phyloP scores from a whole-genome alignment of 1,140 invertebrate species.

The Coboldia fuscipes region DNA sequence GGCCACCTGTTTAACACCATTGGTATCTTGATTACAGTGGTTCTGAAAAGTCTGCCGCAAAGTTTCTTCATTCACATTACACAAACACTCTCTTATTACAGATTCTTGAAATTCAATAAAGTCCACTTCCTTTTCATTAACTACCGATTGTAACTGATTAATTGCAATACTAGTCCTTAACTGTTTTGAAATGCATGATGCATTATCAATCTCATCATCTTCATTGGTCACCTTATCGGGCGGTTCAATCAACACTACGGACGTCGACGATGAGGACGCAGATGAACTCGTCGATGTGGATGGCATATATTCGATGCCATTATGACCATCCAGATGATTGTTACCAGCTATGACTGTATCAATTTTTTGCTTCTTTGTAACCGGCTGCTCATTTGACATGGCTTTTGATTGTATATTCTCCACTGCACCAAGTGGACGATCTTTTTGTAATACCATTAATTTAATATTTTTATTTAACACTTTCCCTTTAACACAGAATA shows the following conservation, averaged over 20 bases:
- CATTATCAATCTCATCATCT: too few relatives aligned
- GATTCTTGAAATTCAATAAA: constrained; percentile 31
- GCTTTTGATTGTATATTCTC: constrained; percentile 6
- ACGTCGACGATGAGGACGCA: neutral
- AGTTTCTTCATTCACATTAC: constrained; percentile 44
- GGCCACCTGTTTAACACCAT: constrained; percentile 26
- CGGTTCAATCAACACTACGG: too few relatives aligned
- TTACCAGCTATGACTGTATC: constrained; percentile 13
- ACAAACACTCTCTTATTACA: constrained; percentile 50
- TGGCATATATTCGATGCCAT: neutral
- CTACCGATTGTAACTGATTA: too few relatives aligned
- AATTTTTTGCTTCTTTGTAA: constrained; percentile 49
- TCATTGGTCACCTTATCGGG: too few relatives aligned
- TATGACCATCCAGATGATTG: neutral
- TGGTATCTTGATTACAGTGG: constrained; percentile 26
- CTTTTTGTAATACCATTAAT: constrained; percentile 7
- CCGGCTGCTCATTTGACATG: constrained; percentile 45
- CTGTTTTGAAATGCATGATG: too few relatives aligned
- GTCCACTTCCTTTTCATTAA: constrained; percentile 10
- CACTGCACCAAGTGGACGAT: constrained; percentile 10
- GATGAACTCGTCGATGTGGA: neutral
- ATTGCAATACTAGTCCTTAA: too few relatives aligned
- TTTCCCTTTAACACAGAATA: too few relatives aligned
- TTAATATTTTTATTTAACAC: too few relatives aligned
- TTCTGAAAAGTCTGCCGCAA: constrained; percentile 44